Evolutionary conservation across 2,888 invertebrate genomes (phyloP), one percentile per base, ranked within the genome.

Genomic region (Desoria tigrina): DNA sequence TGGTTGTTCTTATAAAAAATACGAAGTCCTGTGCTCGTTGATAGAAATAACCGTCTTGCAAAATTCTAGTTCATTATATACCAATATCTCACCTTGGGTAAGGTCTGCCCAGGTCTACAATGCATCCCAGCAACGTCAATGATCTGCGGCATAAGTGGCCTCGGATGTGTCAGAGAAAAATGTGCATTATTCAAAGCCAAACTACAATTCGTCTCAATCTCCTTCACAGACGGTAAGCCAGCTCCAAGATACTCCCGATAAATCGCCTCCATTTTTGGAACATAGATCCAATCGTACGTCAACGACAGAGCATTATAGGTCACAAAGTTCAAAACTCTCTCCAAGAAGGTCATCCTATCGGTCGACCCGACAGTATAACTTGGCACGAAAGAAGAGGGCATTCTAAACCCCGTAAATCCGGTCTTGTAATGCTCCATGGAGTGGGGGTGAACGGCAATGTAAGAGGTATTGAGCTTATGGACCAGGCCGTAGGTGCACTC

Each of bases 401-500:
- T 18, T 16, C n/a, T 16, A 6, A 21, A 6, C 21, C 45, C 45
- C 9, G 45, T 45, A n/a, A 21, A 45, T 16, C 6, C 21, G 4
- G 45, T 6, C 21, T 16, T 45, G 45, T 18, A 45, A 45, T 16
- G 21, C 16, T 16, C n/a, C 16, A 21, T 6, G 6, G 45, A 6
- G 21, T 45, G 45, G 16, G 45, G 9, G 16, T 45, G 45, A 16
- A 69, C 42, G 14, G 59, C 65, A 49, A 69, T 63, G 23, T 42
- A 55, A 11, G 68, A 62, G 24, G 60, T 45, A 23, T 66, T 54
- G 6, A 68, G 27, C 1, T 45, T 1, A 7, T 57, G 56, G 0
- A 69, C 54, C 1, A 66, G 26, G 16, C 71, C 71, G 42, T 56
- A 37, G 14, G 81, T 73, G 7, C 83, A 83, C 72, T 84, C 84